Base-by-base conservation (phyloP, 2,113 vertebrate species). In the Odontophorus gujanensis region DNA sequence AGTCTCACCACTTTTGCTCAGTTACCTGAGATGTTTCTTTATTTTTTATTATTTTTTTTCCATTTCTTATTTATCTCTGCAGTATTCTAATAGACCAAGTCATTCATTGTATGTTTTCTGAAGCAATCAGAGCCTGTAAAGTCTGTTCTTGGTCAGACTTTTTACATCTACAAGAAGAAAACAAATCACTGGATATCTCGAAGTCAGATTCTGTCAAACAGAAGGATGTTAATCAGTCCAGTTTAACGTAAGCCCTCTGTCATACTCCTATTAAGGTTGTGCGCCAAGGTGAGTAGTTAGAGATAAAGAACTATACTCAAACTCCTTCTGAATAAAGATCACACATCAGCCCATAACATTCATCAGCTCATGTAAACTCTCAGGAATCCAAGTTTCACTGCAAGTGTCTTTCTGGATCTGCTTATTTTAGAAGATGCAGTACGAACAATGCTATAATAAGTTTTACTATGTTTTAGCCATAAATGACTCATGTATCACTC, bases 401-500 rank as follows among this genome's bases (percentile, higher is more conserved):
- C 19, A 83, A 93, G 48, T 58, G 24, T 83, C 76, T 92, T 92
- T 91, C 78, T 73, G 40, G 68, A 91, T 88, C 65, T 75, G 32
- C 75, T 94, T 85, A 81, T 50, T 90, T 97, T 79, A 93, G 65
- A 94, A 78, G 82, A 84, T 50, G 45, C 18, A 17, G 58, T 95
- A 75, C 68, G 92, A 96, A 91, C 7, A 22, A 88, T 48, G 43
- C 53, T 45, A 93, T 88, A 92, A 30, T 87, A 93, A 95, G 65
- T 91, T 95, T 92, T 90, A 83, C 93, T 68, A 53, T 45, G 58
- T 94, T 96, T 96, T 61, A 94, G 66, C 73, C 87, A 50, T 85
- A 83, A 95, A 85, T 92, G 77, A 95, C 85, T 95, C 69, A 48
- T 58, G 48, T 40, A 66, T 90, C 80, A 84, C 86, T 86, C 82